Base-by-base conservation (phyloP, 2,888 invertebrate species). In the Junonia oenone region DNA sequence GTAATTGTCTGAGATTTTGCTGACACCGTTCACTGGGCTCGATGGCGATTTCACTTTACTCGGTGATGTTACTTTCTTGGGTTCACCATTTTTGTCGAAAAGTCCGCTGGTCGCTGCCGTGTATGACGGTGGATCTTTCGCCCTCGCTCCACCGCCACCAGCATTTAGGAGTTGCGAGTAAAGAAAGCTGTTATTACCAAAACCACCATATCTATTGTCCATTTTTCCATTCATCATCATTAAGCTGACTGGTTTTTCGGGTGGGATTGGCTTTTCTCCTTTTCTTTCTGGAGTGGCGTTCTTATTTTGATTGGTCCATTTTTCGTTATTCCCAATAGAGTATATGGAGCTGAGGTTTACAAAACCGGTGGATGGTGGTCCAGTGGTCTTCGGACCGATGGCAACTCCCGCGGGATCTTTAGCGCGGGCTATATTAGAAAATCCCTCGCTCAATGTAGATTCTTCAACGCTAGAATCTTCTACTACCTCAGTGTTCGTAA, bases 1-100 rank as follows among this genome's bases (percentile, higher is more conserved):
- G 64, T 90, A 90, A 64, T 90, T 90, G 57, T 91, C 91, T 0
- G 90, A 90, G 58, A 91, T 90, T 60, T 90, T 90, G 58, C 90
- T 88, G 3, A 86, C 75, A 0, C 88, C 87, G 63, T 88, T 87
- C 13, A 85, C 78, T 3, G 87, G 86, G 58, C 84, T 86, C 8
- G 82, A 78, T 11, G 83, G 82, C 0, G 85, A 83, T 49, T 75
- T 78, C 11, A 50, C 54, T 64, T 77, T 79, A 27, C 59, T 65
- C 0, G 85, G 84, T 1, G 85, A 84, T n/a, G 75, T 73, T 2
- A 68, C 72, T 11, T 71, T 72, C 29, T 63, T 67, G 4, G 37
- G 37, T 0, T 76, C 70, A 0, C 58, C 66, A 14, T 51, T 48
- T 55, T 77, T 83, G 45, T 83, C 83, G 62, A 78, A 81, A 15